Evolutionary conservation across 2,797 vertebrate species (phyloP).

Genomic region (Myotis findleyi): DNA sequence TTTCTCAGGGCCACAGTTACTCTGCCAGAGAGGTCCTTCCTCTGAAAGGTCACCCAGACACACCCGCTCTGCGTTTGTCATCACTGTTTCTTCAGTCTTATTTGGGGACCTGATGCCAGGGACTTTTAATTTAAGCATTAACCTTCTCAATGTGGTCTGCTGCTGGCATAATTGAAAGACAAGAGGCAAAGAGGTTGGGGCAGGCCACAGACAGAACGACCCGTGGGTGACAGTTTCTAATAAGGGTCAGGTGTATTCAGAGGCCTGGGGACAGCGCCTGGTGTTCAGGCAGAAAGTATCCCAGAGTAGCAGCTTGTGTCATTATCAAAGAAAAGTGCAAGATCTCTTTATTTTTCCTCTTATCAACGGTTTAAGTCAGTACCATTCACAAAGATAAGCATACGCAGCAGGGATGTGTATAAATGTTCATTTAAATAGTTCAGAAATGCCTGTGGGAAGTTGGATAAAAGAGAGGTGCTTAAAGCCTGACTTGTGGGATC

Average conservation of each 20-base stretch:
- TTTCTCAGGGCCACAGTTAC: not conserved
- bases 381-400: not conserved
- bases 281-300: not conserved
- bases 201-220: not conserved
- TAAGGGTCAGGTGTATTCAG: not conserved
- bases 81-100: slow-evolving; percentile 10
- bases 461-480: not conserved
- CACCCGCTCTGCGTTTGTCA: not conserved
- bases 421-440: slow-evolving; percentile 22
- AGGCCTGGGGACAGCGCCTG: not conserved
- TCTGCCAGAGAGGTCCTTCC: not conserved
- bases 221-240: not conserved
- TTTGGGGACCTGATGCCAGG: not conserved
- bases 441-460: not conserved
- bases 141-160: slow-evolving; percentile 15
- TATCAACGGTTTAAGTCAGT: not conserved
- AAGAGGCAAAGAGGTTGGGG: not conserved
- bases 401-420: not conserved
- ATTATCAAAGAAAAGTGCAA: not conserved
- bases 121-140: not conserved
- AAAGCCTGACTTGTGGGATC: not conserved
- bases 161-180: slow-evolving; percentile 1
- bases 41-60: not conserved
- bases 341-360: slow-evolving; percentile 13
- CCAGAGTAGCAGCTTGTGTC: not conserved